A percentile compares a stretch with the other conserved stretches of the same genome.
phyloP scores from a whole-genome alignment of 2,113 vertebrate genomes.

The Buteo buteo region DNA sequence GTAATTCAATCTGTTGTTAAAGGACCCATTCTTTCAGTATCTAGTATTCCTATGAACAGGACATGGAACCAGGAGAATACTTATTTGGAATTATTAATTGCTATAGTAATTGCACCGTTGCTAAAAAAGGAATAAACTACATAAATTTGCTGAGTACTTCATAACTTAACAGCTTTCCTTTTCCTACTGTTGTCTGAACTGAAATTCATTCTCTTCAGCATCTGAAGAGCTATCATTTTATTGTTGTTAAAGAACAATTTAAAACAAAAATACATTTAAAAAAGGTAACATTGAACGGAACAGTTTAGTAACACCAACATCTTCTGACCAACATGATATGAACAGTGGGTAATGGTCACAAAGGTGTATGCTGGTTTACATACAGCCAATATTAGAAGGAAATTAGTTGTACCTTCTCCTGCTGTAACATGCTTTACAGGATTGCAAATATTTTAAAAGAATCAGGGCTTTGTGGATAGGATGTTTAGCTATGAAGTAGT shows the following conservation, averaged over 20 bases:
- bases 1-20: not conserved
- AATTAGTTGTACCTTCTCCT: not conserved
- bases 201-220: not conserved
- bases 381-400: not conserved
- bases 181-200: not conserved
- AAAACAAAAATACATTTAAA: not conserved
- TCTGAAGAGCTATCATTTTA: not conserved
- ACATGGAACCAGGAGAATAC: not conserved
- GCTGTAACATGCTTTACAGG: not conserved
- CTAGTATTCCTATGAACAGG: not conserved
- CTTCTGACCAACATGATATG: not conserved
- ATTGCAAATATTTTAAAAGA: not conserved
- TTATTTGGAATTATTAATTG: not conserved
- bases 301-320: not conserved
- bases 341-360: not conserved
- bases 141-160: not conserved
- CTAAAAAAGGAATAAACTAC: not conserved
- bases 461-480: not conserved
- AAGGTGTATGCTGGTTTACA: not conserved
- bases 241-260: not conserved
- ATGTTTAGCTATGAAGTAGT: not conserved
- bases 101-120: not conserved
- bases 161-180: not conserved
- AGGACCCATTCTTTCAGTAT: not conserved
- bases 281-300: not conserved